phyloP scores from a whole-genome alignment of 2,113 vertebrate genomes.

The Manacus vitellinus region DNA sequence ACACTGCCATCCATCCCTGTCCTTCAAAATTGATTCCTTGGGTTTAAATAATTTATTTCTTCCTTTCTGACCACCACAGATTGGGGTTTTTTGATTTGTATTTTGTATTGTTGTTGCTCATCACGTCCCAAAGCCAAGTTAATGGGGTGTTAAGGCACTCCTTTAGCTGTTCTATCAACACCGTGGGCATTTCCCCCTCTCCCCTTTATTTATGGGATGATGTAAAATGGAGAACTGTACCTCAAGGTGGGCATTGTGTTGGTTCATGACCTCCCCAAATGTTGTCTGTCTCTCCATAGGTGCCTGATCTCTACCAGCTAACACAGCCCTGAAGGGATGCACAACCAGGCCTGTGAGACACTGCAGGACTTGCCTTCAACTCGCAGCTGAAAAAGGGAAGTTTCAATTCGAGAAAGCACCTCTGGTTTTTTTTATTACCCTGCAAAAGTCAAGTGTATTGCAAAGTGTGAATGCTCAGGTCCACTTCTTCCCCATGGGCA shows the following conservation, averaged over 20 bases:
- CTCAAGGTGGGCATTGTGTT: neutral
- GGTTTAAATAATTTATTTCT: neutral
- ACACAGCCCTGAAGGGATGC: slow-evolving; percentile 58
- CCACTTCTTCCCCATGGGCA: slow-evolving; percentile 2
- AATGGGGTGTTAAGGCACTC: neutral
- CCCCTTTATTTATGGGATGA: neutral
- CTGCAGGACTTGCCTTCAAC: slow-evolving; percentile 54
- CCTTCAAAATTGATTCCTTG: neutral
- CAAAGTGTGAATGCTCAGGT: slow-evolving; percentile 21
- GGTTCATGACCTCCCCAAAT: neutral
- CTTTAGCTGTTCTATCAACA: neutral
- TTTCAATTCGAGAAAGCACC: slow-evolving; percentile 19
- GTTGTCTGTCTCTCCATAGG: slow-evolving; percentile 68
- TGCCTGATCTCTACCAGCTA: slow-evolving; percentile 77
- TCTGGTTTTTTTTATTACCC: neutral
- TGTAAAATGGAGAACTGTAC: neutral
- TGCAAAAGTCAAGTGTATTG: slow-evolving; percentile 3
- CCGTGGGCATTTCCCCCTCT: neutral
- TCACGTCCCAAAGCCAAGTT: rapidly evolving
- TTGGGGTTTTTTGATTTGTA: neutral
- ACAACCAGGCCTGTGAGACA: slow-evolving; percentile 58
- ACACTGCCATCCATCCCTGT: neutral
- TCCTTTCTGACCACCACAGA: neutral
- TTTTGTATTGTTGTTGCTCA: neutral
- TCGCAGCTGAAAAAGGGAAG: slow-evolving; percentile 45